A percentile compares a stretch with the other conserved stretches of the same genome.
Conservation (phyloP, 2,113 vertebrate species). For the Paralichthys olivaceus region DNA sequence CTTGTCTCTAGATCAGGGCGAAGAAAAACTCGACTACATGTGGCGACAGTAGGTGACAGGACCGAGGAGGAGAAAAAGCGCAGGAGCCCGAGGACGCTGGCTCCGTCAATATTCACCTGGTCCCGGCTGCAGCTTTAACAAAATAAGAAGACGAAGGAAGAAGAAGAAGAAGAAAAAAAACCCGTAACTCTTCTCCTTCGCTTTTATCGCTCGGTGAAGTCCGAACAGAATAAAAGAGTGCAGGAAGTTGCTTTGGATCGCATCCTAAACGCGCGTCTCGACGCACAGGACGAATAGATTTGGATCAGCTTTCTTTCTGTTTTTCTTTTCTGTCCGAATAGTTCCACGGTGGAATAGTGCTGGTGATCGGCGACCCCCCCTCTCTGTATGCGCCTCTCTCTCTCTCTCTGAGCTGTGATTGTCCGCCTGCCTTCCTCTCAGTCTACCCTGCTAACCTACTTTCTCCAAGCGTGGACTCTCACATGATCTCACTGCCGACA, state of each 20-base stretch:
- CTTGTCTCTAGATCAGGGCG: constrained; percentile 14
- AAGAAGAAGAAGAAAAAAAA: constrained; percentile 18
- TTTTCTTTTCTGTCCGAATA: constrained; percentile 54
- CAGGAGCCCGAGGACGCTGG: constrained; percentile 22
- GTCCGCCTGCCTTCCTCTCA: constrained; percentile 75
- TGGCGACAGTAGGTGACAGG: constrained; percentile 42
- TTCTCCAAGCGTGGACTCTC: constrained; percentile 84
- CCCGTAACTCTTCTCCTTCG: constrained; percentile 34
- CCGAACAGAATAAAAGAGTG: constrained; percentile 54
- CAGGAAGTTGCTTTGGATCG: constrained; percentile 48
- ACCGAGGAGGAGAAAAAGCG: constrained; percentile 3
- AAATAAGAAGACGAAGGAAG: too few species aligned
- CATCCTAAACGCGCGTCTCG: constrained; percentile 60
- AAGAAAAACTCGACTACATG: constrained; percentile 70
- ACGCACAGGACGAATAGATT: constrained; percentile 22
- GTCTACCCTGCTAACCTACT: constrained; percentile 85
- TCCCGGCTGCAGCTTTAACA: constrained; percentile 27
- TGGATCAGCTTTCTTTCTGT: constrained; percentile 48
- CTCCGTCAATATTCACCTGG: constrained; percentile 59
- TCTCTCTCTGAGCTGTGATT: constrained; percentile 51
- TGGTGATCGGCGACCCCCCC: constrained; percentile 41
- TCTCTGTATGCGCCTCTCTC: neutral
- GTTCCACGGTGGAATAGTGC: constrained; percentile 62
- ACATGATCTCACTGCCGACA: constrained; percentile 82
- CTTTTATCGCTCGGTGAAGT: constrained; percentile 68